phyloP scores from a whole-genome alignment of 2,888 invertebrate species.

The Agrenia bidenticulata region DNA sequence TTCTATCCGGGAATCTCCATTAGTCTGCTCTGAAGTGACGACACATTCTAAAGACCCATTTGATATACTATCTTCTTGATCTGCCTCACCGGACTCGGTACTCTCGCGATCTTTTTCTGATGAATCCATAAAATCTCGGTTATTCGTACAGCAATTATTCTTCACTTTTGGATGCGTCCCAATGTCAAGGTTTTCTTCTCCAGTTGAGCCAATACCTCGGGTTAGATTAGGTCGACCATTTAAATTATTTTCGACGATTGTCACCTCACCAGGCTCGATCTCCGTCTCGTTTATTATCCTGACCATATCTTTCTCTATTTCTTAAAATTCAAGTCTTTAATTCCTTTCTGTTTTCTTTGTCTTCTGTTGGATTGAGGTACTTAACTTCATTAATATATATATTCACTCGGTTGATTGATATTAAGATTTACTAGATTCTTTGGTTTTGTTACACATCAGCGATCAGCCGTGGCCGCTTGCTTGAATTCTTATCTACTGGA shows the following conservation, averaged over 20 bases:
- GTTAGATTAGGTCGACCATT: constrained; percentile 3
- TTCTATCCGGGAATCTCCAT: too few species aligned
- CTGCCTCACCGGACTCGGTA: too few species aligned
- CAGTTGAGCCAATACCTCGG: background rate
- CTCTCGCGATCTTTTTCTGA: background rate
- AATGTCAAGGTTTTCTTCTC: background rate
- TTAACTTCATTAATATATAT: background rate
- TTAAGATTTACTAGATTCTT: too few species aligned
- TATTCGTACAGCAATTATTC: background rate
- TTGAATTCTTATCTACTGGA: too few species aligned
- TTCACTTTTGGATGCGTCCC: background rate
- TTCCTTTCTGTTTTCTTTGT: too few species aligned
- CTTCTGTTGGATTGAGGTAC: too few species aligned
- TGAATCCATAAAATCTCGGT: constrained; percentile 3
- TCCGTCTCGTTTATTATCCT: constrained; percentile 4
- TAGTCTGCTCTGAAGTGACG: too few species aligned
- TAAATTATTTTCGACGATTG: background rate
- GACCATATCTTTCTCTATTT: background rate
- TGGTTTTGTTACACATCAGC: too few species aligned
- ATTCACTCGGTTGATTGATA: background rate
- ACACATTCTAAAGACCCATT: too few species aligned
- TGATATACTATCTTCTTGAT: too few species aligned
- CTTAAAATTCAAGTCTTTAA: too few species aligned
- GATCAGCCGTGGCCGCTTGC: too few species aligned
- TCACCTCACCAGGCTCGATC: background rate